Conservation (phyloP, 2,888 invertebrate genomes). For the Cyclophora albipunctata region DNA sequence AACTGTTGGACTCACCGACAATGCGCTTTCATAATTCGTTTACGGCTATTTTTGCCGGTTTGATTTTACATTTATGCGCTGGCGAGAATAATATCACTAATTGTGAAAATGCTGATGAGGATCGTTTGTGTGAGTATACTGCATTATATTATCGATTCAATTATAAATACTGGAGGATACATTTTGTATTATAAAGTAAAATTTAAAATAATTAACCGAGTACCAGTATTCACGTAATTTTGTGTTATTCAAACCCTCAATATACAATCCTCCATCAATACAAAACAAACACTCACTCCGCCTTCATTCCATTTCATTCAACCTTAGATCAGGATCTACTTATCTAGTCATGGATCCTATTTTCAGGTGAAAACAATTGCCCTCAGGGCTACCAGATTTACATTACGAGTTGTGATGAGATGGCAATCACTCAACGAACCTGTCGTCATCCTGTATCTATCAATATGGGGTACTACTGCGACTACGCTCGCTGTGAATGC, state of each 20-base stretch:
- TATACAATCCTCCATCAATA: no score
- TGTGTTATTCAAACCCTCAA: no score
- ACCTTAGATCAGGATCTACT: no score
- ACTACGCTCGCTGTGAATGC: slow-evolving; percentile 35
- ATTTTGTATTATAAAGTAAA: no score
- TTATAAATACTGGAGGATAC: no score
- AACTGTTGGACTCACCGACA: slow-evolving; percentile 21
- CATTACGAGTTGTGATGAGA: slow-evolving; percentile 21
- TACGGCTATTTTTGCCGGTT: slow-evolving; percentile 16
- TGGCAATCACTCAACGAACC: slow-evolving; percentile 28
- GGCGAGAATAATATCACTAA: slow-evolving; percentile 11
- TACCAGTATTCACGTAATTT: no score
- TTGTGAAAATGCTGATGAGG: slow-evolving; percentile 25
- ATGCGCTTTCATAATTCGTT: slow-evolving; percentile 24
- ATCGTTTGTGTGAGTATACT: slow-evolving; percentile 24
- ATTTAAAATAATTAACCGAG: no score
- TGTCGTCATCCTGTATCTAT: slow-evolving; percentile 24
- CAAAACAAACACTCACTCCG: no score
- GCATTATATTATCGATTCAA: neutral
- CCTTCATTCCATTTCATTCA: no score
- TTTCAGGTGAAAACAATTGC: slow-evolving; percentile 29
- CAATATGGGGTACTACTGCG: slow-evolving; percentile 27
- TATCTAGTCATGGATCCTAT: neutral
- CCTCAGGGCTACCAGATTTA: slow-evolving; percentile 27
- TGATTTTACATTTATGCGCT: slow-evolving; percentile 13